Evolutionary conservation across 2,113 vertebrate species (phyloP).

Genomic region (Mesitornis unicolor): DNA sequence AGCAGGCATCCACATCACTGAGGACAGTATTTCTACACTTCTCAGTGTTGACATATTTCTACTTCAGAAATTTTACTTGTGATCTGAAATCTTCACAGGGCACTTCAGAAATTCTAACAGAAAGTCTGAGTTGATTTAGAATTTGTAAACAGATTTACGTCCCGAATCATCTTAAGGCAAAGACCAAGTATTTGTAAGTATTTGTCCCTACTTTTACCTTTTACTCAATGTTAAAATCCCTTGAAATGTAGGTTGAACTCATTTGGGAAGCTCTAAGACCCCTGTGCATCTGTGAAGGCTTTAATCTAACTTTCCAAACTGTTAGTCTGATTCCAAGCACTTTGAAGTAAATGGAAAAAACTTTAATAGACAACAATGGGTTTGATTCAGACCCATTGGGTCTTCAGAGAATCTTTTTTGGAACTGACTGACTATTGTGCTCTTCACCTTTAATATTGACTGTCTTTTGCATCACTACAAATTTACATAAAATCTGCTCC

Average conservation of each 20-base stretch:
- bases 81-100: background rate
- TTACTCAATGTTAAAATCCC: background rate
- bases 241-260: background rate
- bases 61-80: background rate
- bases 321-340: background rate
- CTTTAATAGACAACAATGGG: background rate
- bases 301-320: background rate
- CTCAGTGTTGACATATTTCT: background rate
- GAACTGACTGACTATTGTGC: background rate
- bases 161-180: background rate
- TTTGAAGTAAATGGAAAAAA: slow-evolving; percentile 23
- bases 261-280: background rate
- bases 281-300: background rate
- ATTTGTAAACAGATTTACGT: background rate
- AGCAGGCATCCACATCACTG: background rate
- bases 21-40: background rate
- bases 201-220: background rate
- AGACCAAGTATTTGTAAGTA: background rate
- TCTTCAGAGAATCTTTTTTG: background rate
- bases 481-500: background rate
- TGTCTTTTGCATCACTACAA: background rate
- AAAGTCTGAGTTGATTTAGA: background rate
- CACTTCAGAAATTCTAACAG: background rate
- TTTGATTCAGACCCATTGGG: background rate
- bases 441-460: background rate